Percentiles rank a stretch among this genome's conserved stretches.
Conservation (phyloP, 2,113 vertebrate genomes). For the Bos indicus region DNA sequence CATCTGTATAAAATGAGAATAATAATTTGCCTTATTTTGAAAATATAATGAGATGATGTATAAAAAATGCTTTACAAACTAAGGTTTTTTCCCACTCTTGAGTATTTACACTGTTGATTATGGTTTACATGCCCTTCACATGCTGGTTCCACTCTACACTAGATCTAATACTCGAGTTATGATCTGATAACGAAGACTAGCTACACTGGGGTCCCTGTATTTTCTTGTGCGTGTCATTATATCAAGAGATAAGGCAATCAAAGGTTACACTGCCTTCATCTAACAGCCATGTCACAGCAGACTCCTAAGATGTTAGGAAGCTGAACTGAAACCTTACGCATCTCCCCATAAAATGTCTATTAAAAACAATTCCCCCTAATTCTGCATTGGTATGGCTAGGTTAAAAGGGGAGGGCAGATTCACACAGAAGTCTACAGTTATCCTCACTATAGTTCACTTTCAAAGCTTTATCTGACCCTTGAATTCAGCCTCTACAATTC, state of each 20-base stretch:
- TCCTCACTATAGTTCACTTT: background rate
- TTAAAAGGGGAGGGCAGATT: background rate
- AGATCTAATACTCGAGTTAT: background rate
- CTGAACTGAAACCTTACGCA: background rate
- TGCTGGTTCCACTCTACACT: background rate
- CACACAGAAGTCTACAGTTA: background rate
- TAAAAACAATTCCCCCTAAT: background rate
- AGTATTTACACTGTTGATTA: background rate
- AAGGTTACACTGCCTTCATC: background rate
- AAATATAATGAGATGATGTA: background rate
- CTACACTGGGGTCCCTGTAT: background rate
- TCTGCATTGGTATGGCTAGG: background rate
- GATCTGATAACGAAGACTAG: background rate
- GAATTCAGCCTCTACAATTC: background rate
- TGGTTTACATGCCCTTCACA: background rate
- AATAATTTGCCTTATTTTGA: background rate
- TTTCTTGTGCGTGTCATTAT: background rate
- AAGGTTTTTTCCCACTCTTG: background rate
- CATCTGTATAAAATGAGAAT: background rate
- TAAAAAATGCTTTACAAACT: background rate
- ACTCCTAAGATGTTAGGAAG: background rate
- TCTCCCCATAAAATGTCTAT: background rate
- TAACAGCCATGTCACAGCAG: background rate
- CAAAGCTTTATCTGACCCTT: background rate
- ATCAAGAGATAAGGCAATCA: background rate